phyloP scores from a whole-genome alignment of 2,888 invertebrate species.

The Frankliniella intonsa region DNA sequence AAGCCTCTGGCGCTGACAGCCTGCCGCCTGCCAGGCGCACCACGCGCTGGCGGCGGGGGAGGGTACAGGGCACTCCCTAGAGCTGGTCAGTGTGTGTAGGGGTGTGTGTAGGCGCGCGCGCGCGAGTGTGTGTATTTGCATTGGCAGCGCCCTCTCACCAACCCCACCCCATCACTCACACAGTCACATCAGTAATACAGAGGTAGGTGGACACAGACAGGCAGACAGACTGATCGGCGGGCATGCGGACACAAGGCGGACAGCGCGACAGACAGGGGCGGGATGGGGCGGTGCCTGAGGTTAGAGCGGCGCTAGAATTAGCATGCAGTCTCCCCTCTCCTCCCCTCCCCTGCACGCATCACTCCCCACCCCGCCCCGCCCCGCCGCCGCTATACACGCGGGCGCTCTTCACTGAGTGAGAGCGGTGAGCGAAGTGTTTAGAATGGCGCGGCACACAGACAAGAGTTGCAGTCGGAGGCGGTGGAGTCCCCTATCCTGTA shows the following conservation, averaged over 20 bases:
- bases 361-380: background rate
- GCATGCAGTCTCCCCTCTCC: background rate
- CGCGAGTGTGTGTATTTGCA: too few relatives aligned
- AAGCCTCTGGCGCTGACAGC: too few relatives aligned
- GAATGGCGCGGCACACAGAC: background rate
- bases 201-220: background rate
- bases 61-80: too few relatives aligned
- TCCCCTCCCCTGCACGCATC: background rate
- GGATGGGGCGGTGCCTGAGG: background rate
- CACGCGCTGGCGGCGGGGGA: too few relatives aligned
- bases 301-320: background rate
- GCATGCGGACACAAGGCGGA: background rate
- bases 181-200: too few relatives aligned
- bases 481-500: background rate
- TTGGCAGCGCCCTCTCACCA: too few relatives aligned
- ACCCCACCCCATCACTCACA: too few relatives aligned
- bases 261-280: background rate
- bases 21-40: too few relatives aligned
- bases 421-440: background rate
- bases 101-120: too few relatives aligned
- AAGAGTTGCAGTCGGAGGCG: background rate
- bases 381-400: background rate
- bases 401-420: background rate
- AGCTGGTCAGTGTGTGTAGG: too few relatives aligned
- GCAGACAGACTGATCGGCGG: background rate